Evolutionary conservation across 2,797 vertebrate species (phyloP).

Genomic region (Fundulus diaphanus): DNA sequence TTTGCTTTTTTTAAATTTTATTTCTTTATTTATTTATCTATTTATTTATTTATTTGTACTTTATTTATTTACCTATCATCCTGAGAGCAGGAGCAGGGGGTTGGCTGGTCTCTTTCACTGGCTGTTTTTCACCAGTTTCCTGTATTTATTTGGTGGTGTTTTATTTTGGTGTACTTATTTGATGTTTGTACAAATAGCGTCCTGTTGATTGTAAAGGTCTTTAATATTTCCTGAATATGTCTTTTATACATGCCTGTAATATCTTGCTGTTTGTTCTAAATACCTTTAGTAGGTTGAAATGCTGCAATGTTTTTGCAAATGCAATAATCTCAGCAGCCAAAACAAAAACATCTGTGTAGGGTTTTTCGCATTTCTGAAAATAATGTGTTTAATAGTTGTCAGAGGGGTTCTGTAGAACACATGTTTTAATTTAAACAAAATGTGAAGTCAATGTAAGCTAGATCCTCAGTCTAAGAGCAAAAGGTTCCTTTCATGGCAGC

Average conservation of each 20-base stretch:
- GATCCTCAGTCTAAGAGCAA: conserved; percentile 39
- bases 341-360: neutral
- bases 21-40: neutral
- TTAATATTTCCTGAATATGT: neutral
- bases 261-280: neutral
- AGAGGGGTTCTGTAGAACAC: neutral
- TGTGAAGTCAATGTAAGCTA: neutral
- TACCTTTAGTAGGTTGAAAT: neutral
- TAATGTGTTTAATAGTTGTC: neutral
- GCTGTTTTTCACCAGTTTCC: neutral
- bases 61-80: neutral
- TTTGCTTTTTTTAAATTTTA: neutral
- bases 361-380: neutral
- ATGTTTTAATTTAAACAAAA: neutral
- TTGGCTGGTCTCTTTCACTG: too few species aligned
- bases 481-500: conserved; percentile 34
- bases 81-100: neutral
- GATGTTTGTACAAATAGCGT: neutral
- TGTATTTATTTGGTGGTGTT: too few species aligned
- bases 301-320: neutral
- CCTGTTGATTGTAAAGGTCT: neutral
- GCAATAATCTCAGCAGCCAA: neutral
- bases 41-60: neutral
- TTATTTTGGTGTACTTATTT: neutral
- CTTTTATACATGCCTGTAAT: neutral